Conservation (phyloP, 2,797 vertebrate genomes). For the Dipus sagitta region DNA sequence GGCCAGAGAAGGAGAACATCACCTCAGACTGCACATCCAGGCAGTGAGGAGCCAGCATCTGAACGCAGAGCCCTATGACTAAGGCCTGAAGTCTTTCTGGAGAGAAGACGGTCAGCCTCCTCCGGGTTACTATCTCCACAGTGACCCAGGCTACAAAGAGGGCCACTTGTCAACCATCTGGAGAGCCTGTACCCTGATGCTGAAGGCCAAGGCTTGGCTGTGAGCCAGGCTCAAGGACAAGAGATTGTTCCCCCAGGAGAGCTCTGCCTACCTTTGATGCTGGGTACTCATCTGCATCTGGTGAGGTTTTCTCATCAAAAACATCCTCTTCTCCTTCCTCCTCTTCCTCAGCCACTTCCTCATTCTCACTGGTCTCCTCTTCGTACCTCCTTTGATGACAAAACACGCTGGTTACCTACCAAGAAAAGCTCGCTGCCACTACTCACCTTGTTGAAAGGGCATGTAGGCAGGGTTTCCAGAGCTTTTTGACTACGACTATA, state of each 20-base stretch:
- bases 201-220: neutral
- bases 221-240: neutral
- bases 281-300: conserved; percentile 83
- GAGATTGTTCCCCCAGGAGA: neutral
- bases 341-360: conserved; percentile 77
- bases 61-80: neutral
- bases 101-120: neutral
- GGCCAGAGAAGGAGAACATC: neutral
- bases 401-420: conserved; percentile 66
- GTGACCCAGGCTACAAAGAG: neutral
- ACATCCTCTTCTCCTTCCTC: conserved; percentile 87
- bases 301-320: conserved; percentile 86
- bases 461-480: neutral
- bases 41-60: neutral
- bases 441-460: neutral
- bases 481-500: neutral
- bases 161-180: neutral
- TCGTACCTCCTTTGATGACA: conserved; percentile 85
- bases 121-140: neutral
- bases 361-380: conserved; percentile 89
- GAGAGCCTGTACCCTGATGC: neutral
- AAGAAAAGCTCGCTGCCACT: neutral
- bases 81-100: neutral
- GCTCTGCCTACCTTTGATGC: conserved; percentile 64
- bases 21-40: neutral